Conservation (phyloP, 2,797 vertebrate genomes). For the Parambassis ranga region DNA sequence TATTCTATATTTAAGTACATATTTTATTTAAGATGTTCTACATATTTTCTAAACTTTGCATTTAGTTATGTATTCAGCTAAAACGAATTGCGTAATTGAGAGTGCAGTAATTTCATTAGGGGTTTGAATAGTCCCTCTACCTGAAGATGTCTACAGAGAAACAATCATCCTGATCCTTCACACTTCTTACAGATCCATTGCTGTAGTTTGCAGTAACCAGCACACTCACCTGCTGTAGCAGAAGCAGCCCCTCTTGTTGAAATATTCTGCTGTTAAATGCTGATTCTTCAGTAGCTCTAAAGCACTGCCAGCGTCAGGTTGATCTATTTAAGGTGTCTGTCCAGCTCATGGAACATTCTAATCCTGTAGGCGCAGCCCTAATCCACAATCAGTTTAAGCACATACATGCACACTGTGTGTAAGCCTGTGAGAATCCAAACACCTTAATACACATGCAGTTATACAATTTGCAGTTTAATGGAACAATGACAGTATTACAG, state of each 20-base stretch:
- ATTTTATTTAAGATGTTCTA: no score
- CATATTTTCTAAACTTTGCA: no score
- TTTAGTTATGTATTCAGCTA: no score
- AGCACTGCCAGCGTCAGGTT: neutral
- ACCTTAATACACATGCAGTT: neutral
- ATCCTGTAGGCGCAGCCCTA: conserved; percentile 69
- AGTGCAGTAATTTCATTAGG: no score
- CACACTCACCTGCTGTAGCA: conserved; percentile 33
- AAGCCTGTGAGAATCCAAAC: neutral
- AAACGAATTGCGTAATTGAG: no score
- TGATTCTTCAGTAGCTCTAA: neutral
- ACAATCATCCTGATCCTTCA: no score
- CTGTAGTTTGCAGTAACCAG: neutral
- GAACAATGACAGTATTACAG: no score
- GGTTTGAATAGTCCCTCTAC: no score
- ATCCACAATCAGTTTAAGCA: conserved; percentile 52
- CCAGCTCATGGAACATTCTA: conserved; percentile 67
- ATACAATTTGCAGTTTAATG: neutral
- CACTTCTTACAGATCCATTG: neutral
- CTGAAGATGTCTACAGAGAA: no score
- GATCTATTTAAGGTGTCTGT: conserved; percentile 59
- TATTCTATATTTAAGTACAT: no score
- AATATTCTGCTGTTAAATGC: neutral
- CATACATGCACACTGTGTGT: neutral
- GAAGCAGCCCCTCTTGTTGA: neutral